Evolutionary conservation across 2,113 vertebrate species (phyloP).

Genomic region (Atractosteus spatula): DNA sequence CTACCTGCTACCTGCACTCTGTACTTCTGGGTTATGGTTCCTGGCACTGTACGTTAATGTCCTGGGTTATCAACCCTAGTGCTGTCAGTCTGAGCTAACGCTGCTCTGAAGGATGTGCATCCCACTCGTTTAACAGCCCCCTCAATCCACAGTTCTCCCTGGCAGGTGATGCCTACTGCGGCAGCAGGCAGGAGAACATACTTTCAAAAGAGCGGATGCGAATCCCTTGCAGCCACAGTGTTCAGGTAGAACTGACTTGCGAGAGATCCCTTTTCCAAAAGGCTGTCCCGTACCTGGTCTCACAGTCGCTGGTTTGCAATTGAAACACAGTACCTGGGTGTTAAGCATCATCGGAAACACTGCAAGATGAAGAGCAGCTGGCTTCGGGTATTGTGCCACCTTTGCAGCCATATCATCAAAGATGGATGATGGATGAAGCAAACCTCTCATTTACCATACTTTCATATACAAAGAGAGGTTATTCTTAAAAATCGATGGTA

Average conservation of each 20-base stretch:
- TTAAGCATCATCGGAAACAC: no score
- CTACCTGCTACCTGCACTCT: slow-evolving; percentile 10
- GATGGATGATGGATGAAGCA: no score
- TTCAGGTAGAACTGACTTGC: background rate
- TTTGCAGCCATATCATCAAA: no score
- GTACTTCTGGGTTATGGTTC: background rate
- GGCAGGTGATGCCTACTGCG: slow-evolving; percentile 23
- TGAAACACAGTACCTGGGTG: no score
- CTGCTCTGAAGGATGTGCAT: background rate
- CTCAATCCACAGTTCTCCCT: background rate
- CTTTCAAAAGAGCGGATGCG: background rate
- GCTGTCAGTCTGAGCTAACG: background rate
- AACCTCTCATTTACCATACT: no score
- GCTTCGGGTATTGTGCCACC: no score
- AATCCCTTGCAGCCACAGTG: background rate
- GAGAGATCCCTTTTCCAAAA: background rate
- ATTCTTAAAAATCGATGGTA: no score
- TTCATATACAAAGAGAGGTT: no score
- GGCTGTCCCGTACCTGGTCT: no score
- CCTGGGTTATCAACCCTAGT: background rate
- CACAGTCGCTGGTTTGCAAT: no score
- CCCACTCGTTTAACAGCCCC: background rate
- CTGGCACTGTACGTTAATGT: background rate
- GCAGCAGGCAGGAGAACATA: background rate
- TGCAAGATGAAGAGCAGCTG: no score